Base-by-base conservation (phyloP, 2,888 invertebrate species). In the Phasia obesa region DNA sequence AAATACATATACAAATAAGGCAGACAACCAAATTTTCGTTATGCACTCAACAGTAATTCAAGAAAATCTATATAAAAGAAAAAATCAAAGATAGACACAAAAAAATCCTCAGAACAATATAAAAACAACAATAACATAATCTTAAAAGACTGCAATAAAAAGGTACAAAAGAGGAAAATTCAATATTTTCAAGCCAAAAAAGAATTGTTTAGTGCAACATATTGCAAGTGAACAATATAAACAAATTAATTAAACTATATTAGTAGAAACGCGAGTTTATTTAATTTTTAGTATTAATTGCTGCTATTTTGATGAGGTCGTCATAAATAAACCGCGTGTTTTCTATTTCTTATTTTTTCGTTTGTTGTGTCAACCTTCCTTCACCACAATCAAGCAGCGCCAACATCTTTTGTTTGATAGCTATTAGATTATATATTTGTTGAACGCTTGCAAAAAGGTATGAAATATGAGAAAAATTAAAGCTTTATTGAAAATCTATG, bases 241-340 rank as follows among this genome's bases (percentile, higher is more conserved):
- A 35, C 1, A 35, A 35, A 11, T 35, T 11, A 35, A 35, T 35
- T 35, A 2, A 35, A 35, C 35, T 35, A 35, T n/a, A 23, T 11
- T 21, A n/a, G 3, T 49, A 21, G 1, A 2, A 35, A 17, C 17
- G 15, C 13, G 1, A 23, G 25, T 11, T 19, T 67, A 27, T 42
- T 2, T n/a, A 38, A 11, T 64, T 47, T 49, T 25, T 38, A 4
- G 23, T 53, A 19, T 19, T 42, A 5, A 42, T 53, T 67, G 42
- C 38, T 67, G 42, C 38, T 55, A 15, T 23, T 51, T 42, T 53
- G 7, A 2, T 13, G 42, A 42, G 53, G 0, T 23, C 42, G 7
- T 9, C 53, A 59, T 42, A 27, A 42, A 1, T 27, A 15, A 69
- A 75, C 75, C 81, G 75, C 81, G 81, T 76, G 81, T 65, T 80